Evolutionary conservation across 1,140 invertebrate species (phyloP).

Genomic region (Thaumetopoea pityocampa): DNA sequence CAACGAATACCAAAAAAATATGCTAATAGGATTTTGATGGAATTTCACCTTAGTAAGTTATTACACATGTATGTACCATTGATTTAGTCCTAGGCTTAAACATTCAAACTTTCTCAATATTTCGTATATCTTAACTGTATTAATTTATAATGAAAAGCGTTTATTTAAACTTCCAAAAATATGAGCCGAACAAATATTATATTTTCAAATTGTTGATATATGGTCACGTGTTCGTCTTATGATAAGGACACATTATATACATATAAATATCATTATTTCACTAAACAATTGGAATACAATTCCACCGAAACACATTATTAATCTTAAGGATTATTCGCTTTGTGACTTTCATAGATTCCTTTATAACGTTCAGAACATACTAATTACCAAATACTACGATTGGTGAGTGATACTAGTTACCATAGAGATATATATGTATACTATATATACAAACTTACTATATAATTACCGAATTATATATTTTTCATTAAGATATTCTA

Average conservation of each 20-base stretch:
- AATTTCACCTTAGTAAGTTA: no score
- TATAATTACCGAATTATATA: constrained; percentile 40
- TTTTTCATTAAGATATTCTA: constrained; percentile 30
- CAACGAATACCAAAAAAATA: no score
- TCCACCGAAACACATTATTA: constrained; percentile 53
- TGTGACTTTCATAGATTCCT: constrained; percentile 2
- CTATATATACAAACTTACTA: constrained; percentile 27
- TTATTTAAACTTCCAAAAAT: no score
- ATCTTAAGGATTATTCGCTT: constrained; percentile 16
- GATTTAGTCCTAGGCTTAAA: no score
- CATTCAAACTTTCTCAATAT: no score
- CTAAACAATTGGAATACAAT: constrained; percentile 33
- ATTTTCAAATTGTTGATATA: constrained; percentile 15
- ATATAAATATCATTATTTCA: constrained; percentile 31
- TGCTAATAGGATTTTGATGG: no score
- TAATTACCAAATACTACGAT: constrained; percentile 41
- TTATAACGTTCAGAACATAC: neutral
- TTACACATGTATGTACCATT: no score
- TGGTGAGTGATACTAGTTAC: constrained; percentile 69
- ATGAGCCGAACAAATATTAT: neutral
- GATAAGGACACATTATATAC: constrained; percentile 29
- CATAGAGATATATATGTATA: constrained; percentile 45
- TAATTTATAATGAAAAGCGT: no score
- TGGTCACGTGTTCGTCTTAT: constrained; percentile 53
- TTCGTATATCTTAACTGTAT: no score